Evolutionary conservation across 1,140 invertebrate species (phyloP).

Genomic region (Hyphantria cunea): DNA sequence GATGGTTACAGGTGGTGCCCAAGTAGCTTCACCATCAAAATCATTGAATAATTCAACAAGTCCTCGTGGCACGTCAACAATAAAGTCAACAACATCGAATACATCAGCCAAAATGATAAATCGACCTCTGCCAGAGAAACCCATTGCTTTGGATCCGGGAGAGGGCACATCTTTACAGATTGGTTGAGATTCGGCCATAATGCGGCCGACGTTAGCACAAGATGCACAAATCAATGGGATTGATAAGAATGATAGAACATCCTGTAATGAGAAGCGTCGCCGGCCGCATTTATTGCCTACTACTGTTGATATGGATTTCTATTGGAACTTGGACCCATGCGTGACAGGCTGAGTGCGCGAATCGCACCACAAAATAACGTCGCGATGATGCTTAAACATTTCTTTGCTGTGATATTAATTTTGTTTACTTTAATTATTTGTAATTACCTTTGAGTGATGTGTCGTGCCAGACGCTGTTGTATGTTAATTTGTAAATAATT

Average conservation of each 20-base stretch:
- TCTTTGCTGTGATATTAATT: slow-evolving; percentile 78
- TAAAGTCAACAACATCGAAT: slow-evolving; percentile 71
- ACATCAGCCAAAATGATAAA: slow-evolving; percentile 84
- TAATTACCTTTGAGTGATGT: slow-evolving; percentile 50
- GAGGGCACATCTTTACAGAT: slow-evolving; percentile 67
- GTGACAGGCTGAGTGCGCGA: slow-evolving; percentile 36
- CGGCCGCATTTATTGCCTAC: slow-evolving; percentile 13
- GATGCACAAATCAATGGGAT: neutral
- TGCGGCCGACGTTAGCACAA: slow-evolving; percentile 29
- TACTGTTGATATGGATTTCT: slow-evolving; percentile 33
- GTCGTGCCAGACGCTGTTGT: slow-evolving; percentile 56
- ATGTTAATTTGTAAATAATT: slow-evolving; percentile 65
- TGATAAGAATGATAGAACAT: neutral
- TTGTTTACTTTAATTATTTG: slow-evolving; percentile 58
- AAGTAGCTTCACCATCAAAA: slow-evolving; percentile 35
- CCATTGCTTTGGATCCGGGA: slow-evolving; percentile 68
- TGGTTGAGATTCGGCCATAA: slow-evolving; percentile 39
- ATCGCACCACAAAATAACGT: slow-evolving; percentile 6
- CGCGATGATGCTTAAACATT: slow-evolving; percentile 52
- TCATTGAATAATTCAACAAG: slow-evolving; percentile 33
- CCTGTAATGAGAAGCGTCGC: slow-evolving; percentile 10
- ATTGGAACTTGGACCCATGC: slow-evolving; percentile 38
- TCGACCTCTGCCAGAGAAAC: slow-evolving; percentile 86
- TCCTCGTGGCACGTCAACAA: slow-evolving; percentile 15
- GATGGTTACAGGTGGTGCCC: slow-evolving; percentile 39